A percentile compares a stretch with the other conserved stretches of the same genome.
phyloP scores from a whole-genome alignment of 2,888 invertebrate species.

The Synanthedon myopaeformis region DNA sequence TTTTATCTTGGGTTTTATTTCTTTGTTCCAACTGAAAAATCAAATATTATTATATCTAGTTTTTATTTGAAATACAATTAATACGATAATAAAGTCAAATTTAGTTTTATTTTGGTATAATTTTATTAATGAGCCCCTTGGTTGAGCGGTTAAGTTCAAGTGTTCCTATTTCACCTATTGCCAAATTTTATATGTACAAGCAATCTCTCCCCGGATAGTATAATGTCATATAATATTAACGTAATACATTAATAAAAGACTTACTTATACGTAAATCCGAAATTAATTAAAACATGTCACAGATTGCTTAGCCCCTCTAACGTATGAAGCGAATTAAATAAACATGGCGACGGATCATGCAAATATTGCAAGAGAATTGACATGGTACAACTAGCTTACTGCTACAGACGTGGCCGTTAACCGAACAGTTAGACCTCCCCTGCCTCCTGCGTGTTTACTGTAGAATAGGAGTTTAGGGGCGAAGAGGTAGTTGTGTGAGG shows the following conservation, averaged over 20 bases:
- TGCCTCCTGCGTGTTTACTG: conserved; percentile 1
- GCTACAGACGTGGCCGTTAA: conserved; percentile 11
- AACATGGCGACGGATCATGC: conserved; percentile 41
- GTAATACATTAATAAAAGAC: neutral
- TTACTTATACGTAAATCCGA: conserved; percentile 10
- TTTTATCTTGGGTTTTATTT: too few species aligned
- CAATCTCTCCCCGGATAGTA: too few species aligned
- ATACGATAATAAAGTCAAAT: too few species aligned
- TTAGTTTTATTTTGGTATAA: too few species aligned
- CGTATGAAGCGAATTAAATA: conserved; percentile 18
- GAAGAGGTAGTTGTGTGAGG: conserved; percentile 3
- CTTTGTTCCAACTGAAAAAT: too few species aligned
- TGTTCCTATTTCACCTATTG: too few species aligned
- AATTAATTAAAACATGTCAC: conserved; percentile 21
- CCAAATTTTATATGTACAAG: too few species aligned
- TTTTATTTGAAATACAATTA: too few species aligned
- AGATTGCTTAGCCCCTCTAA: conserved; percentile 4
- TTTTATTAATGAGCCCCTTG: too few species aligned
- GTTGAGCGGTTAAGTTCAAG: too few species aligned
- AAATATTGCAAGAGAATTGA: conserved; percentile 45
- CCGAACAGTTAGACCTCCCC: conserved; percentile 14
- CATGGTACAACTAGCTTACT: conserved; percentile 24
- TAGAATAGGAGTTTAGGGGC: conserved; percentile 4
- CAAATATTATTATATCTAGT: too few species aligned
- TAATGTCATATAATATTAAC: too few species aligned